These are phyloP conservation scores for Prinia subflava DNA, from an alignment of 2,113 vertebrate species.

Conservation along the genomic window DNA sequence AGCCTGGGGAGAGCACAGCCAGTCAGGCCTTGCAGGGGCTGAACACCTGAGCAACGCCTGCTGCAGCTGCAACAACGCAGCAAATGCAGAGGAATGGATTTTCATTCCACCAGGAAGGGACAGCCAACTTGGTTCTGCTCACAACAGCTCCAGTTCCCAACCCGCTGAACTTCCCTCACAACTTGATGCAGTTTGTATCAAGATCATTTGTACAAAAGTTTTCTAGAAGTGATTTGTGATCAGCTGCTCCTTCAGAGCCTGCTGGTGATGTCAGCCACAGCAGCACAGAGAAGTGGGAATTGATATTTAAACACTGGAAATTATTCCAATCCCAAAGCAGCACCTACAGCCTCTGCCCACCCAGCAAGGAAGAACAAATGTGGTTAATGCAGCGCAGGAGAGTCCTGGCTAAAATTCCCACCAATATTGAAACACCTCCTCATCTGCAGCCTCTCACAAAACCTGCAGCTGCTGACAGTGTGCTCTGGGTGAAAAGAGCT, in stretches of 20 bases:
- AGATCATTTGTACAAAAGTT: not conserved
- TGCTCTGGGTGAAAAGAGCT: not conserved
- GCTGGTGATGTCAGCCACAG: not conserved
- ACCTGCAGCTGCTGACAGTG: not conserved
- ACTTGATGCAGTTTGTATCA: fast-evolving
- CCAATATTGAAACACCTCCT: fast-evolving
- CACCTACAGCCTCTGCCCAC: not conserved
- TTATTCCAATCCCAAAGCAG: not conserved
- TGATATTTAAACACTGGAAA: not conserved
- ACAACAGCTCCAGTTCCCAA: not conserved
- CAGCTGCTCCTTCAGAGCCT: not conserved
- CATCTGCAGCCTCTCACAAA: not conserved
- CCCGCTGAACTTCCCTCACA: not conserved
- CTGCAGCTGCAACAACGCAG: fast-evolving
- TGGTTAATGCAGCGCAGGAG: not conserved
- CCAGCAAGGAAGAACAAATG: fast-evolving
- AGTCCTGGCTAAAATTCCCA: not conserved
- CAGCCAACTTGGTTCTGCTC: fast-evolving
- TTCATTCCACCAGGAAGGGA: fast-evolving
- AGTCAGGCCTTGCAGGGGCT: fast-evolving
- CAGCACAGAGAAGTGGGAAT: not conserved
- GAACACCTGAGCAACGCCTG: fast-evolving
- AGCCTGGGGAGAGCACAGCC: conserved; percentile 74
- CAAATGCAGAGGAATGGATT: fast-evolving
- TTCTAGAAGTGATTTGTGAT: not conserved